Evolutionary conservation across 2,113 vertebrate genomes (phyloP), one percentile per base, ranked within the genome.

Genomic region (Lutjanus erythropterus): DNA sequence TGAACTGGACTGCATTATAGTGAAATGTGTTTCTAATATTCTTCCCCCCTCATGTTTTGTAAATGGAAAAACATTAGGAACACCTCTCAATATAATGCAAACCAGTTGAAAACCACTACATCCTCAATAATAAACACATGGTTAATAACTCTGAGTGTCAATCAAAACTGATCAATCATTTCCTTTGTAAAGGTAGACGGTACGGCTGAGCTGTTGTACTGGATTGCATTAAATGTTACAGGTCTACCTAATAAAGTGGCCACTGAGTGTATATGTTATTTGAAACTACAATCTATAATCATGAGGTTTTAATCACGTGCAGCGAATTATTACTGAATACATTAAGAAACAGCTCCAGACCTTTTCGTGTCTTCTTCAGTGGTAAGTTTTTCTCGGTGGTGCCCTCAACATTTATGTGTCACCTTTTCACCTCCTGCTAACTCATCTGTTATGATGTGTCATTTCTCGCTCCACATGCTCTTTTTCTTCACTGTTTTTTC

Each of bases 351-450:
- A 19, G 14, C 41, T 47, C 18, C 62, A 47, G 62, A 46, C 29
- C 6, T 5, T 5, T 37, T 37, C 12, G 7, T 23, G 33, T 19
- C 25, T 18, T 44, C 21, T 11, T 42, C 10, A 29, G 9, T 27
- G 60, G 27, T 37, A 42, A 59, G 61, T 79, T 75, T 75, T 42
- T 60, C 29, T 81, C 69, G 75, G 56, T 23, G 66, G 73, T n/a
- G 9, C 27, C 65, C 46, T 25, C 23, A 37, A 67, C 50, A 25
- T 61, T 66, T 41, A 19, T 18, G 15, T 65, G 35, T 18, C 23
- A 56, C 62, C 68, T 69, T 60, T 71, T 72, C 10, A 39, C 35
- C 44, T n/a, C 6, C 27, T 31, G 44, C 55, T 21, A 11, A 74
- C n/a, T 65, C 41, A 44, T 71, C 68, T 80, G 44, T 50, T 59